A percentile compares a stretch with the other conserved stretches of the same genome.
These are phyloP conservation scores for Rhynchotus rufescens DNA, from an alignment of 2,797 vertebrate genomes.

Conservation along the genomic window DNA sequence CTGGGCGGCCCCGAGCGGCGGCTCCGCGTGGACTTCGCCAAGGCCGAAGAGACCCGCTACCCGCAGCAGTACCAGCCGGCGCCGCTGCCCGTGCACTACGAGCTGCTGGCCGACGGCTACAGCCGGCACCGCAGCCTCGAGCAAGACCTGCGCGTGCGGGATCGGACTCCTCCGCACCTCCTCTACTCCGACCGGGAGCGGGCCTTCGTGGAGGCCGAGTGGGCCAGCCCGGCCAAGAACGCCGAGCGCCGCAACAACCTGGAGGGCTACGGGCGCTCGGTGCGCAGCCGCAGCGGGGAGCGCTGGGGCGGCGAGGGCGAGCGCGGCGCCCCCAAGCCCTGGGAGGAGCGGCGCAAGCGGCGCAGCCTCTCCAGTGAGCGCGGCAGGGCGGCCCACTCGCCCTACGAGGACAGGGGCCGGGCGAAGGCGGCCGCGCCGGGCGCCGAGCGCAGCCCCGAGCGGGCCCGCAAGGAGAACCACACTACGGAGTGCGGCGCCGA, in stretches of 20 bases:
- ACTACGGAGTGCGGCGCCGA: conserved; percentile 87
- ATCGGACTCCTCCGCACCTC: conserved; percentile 88
- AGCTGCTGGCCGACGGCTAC: conserved; percentile 88
- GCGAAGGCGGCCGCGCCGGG: conserved; percentile 83
- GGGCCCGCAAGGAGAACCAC: conserved; percentile 87
- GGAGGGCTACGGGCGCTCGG: conserved; percentile 87
- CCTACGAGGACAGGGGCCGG: conserved; percentile 84
- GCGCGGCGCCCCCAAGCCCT: conserved; percentile 76
- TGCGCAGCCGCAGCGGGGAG: conserved; percentile 91
- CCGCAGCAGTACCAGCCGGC: conserved; percentile 89
- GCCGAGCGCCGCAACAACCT: conserved; percentile 86
- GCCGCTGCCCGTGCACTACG: conserved; percentile 86
- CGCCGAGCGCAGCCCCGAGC: conserved; percentile 89
- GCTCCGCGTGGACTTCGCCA: conserved; percentile 95
- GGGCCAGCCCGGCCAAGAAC: conserved; percentile 87
- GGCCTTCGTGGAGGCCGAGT: conserved; percentile 87
- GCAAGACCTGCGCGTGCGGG: conserved; percentile 88
- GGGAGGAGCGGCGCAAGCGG: conserved; percentile 88
- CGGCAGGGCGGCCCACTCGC: conserved; percentile 77
- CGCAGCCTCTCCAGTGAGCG: conserved; percentile 87
- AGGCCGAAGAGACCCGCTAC: conserved; percentile 93
- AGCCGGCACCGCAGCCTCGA: conserved; percentile 90
- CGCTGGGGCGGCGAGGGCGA: conserved; percentile 89
- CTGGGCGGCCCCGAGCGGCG: conserved; percentile 90
- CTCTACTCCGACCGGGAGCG: conserved; percentile 88